Conservation (phyloP, 2,113 vertebrate species). For the Bufo gargarizans region DNA sequence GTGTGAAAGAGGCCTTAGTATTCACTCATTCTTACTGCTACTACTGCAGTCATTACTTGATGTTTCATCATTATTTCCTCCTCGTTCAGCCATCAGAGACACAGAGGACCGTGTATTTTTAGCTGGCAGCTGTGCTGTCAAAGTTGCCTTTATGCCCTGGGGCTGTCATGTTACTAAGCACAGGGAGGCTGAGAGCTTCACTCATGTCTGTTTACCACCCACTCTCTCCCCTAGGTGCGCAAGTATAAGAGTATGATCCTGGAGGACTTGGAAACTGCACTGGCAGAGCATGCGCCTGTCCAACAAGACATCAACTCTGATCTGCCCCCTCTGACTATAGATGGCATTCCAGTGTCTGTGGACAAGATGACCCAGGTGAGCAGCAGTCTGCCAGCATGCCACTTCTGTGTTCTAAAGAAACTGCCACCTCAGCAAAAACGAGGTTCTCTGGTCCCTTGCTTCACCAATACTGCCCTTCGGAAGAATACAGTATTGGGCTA, state of each 20-base stretch:
- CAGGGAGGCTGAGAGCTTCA: neutral
- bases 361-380: slow-evolving; percentile 99
- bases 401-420: too few species aligned
- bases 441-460: too few species aligned
- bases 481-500: too few species aligned
- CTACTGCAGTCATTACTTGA: slow-evolving; percentile 23
- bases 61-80: slow-evolving; percentile 71
- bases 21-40: neutral
- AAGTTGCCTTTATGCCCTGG: neutral
- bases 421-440: too few species aligned
- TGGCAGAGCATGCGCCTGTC: slow-evolving; percentile 93
- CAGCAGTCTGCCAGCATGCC: neutral
- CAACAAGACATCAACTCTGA: slow-evolving; percentile 92
- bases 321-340: slow-evolving; percentile 93
- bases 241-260: slow-evolving; percentile 98
- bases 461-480: too few species aligned
- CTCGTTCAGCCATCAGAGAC: neutral
- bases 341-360: slow-evolving; percentile 96
- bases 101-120: slow-evolving; percentile 58
- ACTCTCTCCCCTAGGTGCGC: slow-evolving; percentile 81
- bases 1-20: neutral
- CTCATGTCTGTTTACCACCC: slow-evolving; percentile 22
- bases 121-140: slow-evolving; percentile 47
- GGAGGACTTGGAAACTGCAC: slow-evolving; percentile 93
- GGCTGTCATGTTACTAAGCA: slow-evolving; percentile 60